phyloP scores from a whole-genome alignment of 2,797 vertebrate species.

The Enteromius anoplus region DNA sequence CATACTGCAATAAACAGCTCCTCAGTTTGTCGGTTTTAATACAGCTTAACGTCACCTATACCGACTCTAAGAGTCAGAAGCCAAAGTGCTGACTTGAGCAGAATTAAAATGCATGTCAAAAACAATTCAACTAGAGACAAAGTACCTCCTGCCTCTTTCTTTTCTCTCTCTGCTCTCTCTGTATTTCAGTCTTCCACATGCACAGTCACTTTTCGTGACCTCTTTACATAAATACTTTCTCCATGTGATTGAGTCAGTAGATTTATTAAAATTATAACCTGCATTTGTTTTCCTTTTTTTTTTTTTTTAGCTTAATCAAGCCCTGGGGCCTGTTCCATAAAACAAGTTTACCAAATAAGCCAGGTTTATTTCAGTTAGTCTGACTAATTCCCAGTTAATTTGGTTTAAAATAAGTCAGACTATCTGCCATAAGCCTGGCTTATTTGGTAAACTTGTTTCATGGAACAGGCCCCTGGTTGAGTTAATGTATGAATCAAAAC shows the following conservation, averaged over 20 bases:
- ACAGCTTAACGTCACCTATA: slow-evolving; percentile 40
- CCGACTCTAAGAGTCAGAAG: neutral
- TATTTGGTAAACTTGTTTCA: too few relatives aligned
- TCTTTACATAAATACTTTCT: slow-evolving; percentile 20
- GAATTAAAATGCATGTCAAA: slow-evolving; percentile 46
- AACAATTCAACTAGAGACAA: slow-evolving; percentile 41
- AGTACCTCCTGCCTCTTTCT: neutral
- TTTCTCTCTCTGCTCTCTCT: slow-evolving; percentile 12
- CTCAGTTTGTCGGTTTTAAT: slow-evolving; percentile 60
- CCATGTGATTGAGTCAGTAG: neutral
- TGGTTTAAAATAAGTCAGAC: too few relatives aligned
- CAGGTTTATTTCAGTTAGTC: too few relatives aligned
- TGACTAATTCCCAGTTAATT: too few relatives aligned
- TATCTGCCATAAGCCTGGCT: too few relatives aligned
- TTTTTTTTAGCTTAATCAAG: neutral
- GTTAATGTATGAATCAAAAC: neutral
- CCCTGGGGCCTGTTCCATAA: too few relatives aligned
- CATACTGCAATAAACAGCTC: slow-evolving; percentile 54
- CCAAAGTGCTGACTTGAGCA: slow-evolving; percentile 36
- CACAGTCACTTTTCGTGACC: neutral
- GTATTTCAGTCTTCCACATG: neutral
- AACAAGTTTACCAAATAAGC: too few relatives aligned
- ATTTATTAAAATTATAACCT: neutral
- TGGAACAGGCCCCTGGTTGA: neutral
- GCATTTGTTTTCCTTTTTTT: neutral